Base-by-base conservation (phyloP, 2,113 vertebrate species). In the Panurus biarmicus region DNA sequence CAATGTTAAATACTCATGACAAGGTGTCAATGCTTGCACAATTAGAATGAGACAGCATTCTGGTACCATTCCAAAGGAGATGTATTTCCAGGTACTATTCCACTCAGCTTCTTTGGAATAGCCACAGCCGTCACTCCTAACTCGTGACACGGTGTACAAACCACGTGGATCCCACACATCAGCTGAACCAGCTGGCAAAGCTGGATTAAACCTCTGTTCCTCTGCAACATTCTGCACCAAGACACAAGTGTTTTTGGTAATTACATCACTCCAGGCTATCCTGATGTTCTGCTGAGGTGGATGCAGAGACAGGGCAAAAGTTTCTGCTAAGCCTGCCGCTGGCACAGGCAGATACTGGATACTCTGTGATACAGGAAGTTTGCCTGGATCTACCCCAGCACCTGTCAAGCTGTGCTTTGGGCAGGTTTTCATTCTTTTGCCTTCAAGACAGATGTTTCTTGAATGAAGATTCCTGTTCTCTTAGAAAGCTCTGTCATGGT, bases 291-390 rank as follows among this genome's bases (percentile, higher is more conserved):
- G 22, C 71, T 56, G 42, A 54, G 29, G 44, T 1, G 3, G 33
- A 33, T 3, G 15, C 3, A 70, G 28, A 73, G 23, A 7, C 12
- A 25, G 36, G 10, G 11, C 14, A 36, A 44, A 62, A 13, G 17
- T 10, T 87, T 35, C 74, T 45, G 44, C 28, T 57, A 24, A 48
- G 24, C 47, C 56, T 56, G 33, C n/a, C 1, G 4, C 48, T 50
- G 21, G 35, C 24, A 31, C 9, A 15, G 26, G 38, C 9, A 35
- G 29, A 9, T 6, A 14, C 0, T 7, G 50, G 60, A 57, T 48
- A 23, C 24, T 26, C 57, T 2, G 15, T 10, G 38, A 35, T 18
- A 6, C 0, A 14, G 7, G 22, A 44, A 66, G 12, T 2, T 74
- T 20, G 22, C 9, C 47, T 48, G 26, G 36, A 61, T 28, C 18